Evolutionary conservation across 64 coral and sea anemone species (phyloP), one percentile per base, ranked within the genome.

Genomic region (Stylophora pistillata): DNA sequence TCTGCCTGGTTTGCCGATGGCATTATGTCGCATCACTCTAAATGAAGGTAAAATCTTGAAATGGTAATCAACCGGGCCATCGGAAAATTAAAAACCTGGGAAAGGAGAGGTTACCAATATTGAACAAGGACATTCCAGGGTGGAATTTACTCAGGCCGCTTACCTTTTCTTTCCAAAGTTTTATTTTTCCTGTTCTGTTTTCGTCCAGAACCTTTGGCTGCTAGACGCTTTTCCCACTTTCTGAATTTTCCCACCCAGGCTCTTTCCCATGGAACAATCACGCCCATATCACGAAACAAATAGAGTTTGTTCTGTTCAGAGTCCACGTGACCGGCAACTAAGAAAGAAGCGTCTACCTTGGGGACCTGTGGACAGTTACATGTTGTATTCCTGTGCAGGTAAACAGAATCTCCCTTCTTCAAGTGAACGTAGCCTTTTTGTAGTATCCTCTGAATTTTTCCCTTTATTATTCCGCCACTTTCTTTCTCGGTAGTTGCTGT

Each of bases 101-200:
- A 65, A 5, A 65, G n/a, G 17, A 23, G 21, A 17, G 16, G 0
- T 1, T n/a, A 23, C 15, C 17, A 65, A 65, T 2, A 65, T 23
- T 65, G 20, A 15, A 57, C 56, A 65, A 65, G 17, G 62, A 17
- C 6, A 65, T 18, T 23, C n/a, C n/a, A n/a, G n/a, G n/a, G n/a
- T n/a, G 21, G 23, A 27, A 60, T 25, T 25, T 12, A 68, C 23
- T 25, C 20, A 68, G 11, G 21, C 26, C 11, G 0, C 6, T 6
- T 53, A 84, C 80, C 80, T 84, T 84, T 84, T 27, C 62, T 84
- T 84, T n/a, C 21, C 13, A 30, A 34, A 37, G 52, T 84, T n/a
- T 31, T 68, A 4, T 28, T 28, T 25, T 53, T 69, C 21, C 61
- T 84, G 61, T 53, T 68, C 17, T n/a, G 0, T 28, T 84, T 84